phyloP scores from a whole-genome alignment of 2,797 vertebrate species.

The Ctenochaetus hawaiiensis region DNA sequence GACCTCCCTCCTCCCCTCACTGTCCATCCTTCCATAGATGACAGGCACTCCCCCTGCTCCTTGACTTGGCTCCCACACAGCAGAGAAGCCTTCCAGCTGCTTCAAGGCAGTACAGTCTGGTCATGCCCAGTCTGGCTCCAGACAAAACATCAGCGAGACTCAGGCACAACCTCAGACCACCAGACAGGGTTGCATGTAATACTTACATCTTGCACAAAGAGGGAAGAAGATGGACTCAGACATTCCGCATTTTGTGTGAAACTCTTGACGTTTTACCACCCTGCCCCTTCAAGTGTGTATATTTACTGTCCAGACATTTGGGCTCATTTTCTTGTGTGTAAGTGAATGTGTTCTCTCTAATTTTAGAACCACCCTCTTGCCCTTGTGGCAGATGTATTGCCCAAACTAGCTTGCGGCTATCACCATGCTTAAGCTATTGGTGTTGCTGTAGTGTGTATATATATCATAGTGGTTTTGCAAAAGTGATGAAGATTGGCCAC shows the following conservation, averaged over 20 bases:
- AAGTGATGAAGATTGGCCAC: slow-evolving; percentile 14
- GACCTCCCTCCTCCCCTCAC: slow-evolving; percentile 1
- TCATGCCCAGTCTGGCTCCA: slow-evolving; percentile 69
- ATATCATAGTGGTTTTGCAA: neutral
- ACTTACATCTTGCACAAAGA: slow-evolving; percentile 62
- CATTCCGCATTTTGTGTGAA: slow-evolving; percentile 53
- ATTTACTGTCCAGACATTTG: slow-evolving; percentile 34
- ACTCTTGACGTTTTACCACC: slow-evolving; percentile 30
- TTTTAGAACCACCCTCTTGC: slow-evolving; percentile 37
- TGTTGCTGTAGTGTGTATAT: slow-evolving; percentile 2
- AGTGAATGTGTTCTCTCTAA: slow-evolving; percentile 36
- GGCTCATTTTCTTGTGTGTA: slow-evolving; percentile 11
- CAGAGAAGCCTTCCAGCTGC: slow-evolving; percentile 63
- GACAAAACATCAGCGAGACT: slow-evolving; percentile 71
- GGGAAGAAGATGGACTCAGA: slow-evolving; percentile 43
- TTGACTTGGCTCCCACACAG: slow-evolving; percentile 50
- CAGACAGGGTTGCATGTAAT: slow-evolving; percentile 56
- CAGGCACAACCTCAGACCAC: slow-evolving; percentile 65
- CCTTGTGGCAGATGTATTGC: slow-evolving; percentile 38
- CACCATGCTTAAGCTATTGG: slow-evolving; percentile 4
- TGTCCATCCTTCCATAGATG: slow-evolving; percentile 36
- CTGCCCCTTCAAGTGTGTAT: slow-evolving; percentile 17
- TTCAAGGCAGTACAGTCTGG: slow-evolving; percentile 67
- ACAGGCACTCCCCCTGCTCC: slow-evolving; percentile 36
- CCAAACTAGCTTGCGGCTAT: slow-evolving; percentile 32